Evolutionary conservation across 1,140 invertebrate species (phyloP).

Genomic region (Glomeris maerens): DNA sequence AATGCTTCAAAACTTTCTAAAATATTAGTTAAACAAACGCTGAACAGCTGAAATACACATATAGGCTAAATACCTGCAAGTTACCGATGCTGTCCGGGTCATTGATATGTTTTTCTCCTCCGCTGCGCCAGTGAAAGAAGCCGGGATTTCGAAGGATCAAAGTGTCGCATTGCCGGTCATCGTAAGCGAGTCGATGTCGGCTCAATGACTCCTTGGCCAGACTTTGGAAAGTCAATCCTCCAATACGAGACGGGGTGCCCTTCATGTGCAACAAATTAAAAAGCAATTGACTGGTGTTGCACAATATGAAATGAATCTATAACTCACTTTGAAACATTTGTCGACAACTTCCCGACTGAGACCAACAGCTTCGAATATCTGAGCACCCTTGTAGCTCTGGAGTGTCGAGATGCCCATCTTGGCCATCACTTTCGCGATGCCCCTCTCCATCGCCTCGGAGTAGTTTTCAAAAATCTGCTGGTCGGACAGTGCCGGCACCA

Average conservation of each 20-base stretch:
- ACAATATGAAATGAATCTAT: neutral
- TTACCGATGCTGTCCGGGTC: constrained; percentile 86
- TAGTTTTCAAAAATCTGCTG: constrained; percentile 71
- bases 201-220: constrained; percentile 75
- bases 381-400: constrained; percentile 98
- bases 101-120: constrained; percentile 96
- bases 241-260: constrained; percentile 87
- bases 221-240: constrained; percentile 79
- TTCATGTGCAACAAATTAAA: constrained; percentile 23
- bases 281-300: constrained; percentile 9
- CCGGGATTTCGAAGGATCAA: constrained; percentile 81
- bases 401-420: constrained; percentile 99
- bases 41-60: too few relatives aligned
- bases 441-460: constrained; percentile 54
- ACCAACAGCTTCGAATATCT: constrained; percentile 98
- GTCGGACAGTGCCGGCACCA: constrained; percentile 60
- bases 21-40: too few relatives aligned
- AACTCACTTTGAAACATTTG: constrained; percentile 68
- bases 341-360: constrained; percentile 81
- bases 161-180: constrained; percentile 49
- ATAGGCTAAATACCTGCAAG: too few relatives aligned
- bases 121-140: constrained; percentile 87
- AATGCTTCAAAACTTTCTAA: too few relatives aligned
- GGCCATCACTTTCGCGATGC: constrained; percentile 87
- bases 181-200: constrained; percentile 66